These are phyloP conservation scores for Drosophila bunnanda DNA, from an alignment of 2,888 invertebrate species.

Conservation along the genomic window DNA sequence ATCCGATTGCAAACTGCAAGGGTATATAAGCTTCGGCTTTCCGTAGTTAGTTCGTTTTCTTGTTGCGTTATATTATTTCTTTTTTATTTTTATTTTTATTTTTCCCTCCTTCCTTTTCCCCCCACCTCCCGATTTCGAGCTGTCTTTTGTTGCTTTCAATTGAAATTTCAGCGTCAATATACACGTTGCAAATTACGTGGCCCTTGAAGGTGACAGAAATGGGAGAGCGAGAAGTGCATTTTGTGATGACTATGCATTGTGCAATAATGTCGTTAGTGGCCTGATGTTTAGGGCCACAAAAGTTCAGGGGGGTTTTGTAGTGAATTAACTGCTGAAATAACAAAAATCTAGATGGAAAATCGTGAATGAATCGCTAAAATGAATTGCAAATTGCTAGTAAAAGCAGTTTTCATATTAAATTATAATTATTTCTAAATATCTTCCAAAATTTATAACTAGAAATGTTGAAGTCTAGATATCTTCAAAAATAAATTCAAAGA, in stretches of 20 bases:
- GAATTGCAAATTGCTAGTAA: neutral
- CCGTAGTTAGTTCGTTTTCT: too few species aligned
- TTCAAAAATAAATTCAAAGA: too few species aligned
- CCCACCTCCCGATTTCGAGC: conserved; percentile 4
- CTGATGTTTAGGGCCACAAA: conserved; percentile 13
- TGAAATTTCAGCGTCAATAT: conserved; percentile 60
- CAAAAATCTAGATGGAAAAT: neutral
- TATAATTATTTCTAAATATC: too few species aligned
- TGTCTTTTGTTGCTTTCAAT: conserved; percentile 53
- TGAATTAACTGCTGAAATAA: conserved; percentile 14
- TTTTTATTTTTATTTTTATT: conserved; percentile 20
- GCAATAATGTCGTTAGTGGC: conserved; percentile 41
- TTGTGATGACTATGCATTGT: conserved; percentile 67
- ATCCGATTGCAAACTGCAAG: too few species aligned
- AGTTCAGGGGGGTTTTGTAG: conserved; percentile 7
- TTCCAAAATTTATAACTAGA: too few species aligned
- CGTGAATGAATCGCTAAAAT: conserved; percentile 8
- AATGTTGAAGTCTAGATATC: too few species aligned
- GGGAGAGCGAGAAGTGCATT: conserved; percentile 60
- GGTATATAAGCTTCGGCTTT: too few species aligned
- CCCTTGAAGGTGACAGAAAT: conserved; percentile 68
- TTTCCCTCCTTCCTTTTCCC: conserved; percentile 33
- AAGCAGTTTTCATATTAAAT: too few species aligned
- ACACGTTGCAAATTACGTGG: conserved; percentile 73
- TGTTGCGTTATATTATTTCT: conserved; percentile 40